A percentile compares a stretch with the other conserved stretches of the same genome.
Evolutionary conservation across 2,888 invertebrate genomes (phyloP).

Genomic region (Ptychoptera albimana): DNA sequence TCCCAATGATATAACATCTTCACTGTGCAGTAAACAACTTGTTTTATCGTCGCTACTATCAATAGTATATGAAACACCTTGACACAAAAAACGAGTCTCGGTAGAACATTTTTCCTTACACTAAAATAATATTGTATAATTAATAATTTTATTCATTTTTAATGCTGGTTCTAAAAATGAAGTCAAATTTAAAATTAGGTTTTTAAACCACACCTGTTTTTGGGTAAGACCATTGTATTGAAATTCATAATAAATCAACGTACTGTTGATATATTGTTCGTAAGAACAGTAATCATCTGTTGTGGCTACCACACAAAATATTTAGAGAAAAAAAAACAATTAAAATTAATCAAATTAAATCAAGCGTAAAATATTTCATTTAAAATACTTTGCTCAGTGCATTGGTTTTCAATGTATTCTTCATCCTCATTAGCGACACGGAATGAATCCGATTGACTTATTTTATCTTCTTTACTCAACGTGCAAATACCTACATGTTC

Average conservation of each 20-base stretch:
- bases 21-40: conserved; percentile 58
- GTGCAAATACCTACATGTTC: conserved; percentile 42
- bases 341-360: not conserved
- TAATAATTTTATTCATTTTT: too few relatives aligned
- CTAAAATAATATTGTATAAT: conserved; percentile 19
- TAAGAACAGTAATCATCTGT: conserved; percentile 51
- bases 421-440: conserved; percentile 57
- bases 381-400: conserved; percentile 46
- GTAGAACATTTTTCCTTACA: conserved; percentile 46
- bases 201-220: conserved; percentile 22
- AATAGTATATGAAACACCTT: conserved; percentile 42
- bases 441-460: conserved; percentile 61
- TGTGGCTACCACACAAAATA: conserved; percentile 10
- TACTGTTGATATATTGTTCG: conserved; percentile 56
- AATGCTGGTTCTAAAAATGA: not conserved
- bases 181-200: conserved; percentile 5
- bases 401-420: conserved; percentile 73
- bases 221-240: conserved; percentile 25
- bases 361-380: not conserved
- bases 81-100: conserved; percentile 49
- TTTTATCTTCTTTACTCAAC: conserved; percentile 55
- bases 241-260: conserved; percentile 40
- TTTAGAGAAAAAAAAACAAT: not conserved
- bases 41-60: conserved; percentile 14
- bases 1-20: conserved; percentile 65